Evolutionary conservation across 2,797 vertebrate species (phyloP), one percentile per base, ranked within the genome.

Genomic region (Anguilla marmorata): DNA sequence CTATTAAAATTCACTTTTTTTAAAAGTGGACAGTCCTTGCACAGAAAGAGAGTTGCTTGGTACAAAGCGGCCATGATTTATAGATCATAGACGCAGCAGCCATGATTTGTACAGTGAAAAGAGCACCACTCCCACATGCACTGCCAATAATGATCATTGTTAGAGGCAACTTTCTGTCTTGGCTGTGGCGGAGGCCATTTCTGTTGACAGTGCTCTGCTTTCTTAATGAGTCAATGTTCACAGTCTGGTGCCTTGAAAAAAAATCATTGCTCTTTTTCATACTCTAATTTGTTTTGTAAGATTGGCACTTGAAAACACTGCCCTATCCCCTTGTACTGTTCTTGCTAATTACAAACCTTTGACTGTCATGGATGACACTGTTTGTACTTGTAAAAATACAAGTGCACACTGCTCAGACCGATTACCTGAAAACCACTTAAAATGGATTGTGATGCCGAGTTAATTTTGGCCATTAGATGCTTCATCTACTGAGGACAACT

Each of bases 401-500:
- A 19, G 72, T 48, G 88, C 60, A 24, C 90, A 90, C 90, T 90
- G 85, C 1, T 89, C 86, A 90, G 90, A 94, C 85, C 27, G 0
- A 91, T 52, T 89, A 89, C 86, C 90, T 90, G 87, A 88, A 90
- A 91, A 89, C 89, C 92, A 30, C 89, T 84, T 91, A 89, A 91
- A 91, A 88, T 86, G 11, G 83, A 90, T 91, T 93, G 92, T 93
- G 91, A 94, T 92, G 92, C 91, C 80, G 90, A 93, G 91, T 91
- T 91, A 84, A 91, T 93, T 88, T 89, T 91, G 93, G 92, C 93
- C 90, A 94, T 94, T 94, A 94, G 94, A 92, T 91, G 87, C 84
- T 91, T 93, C 91, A 93, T 94, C 93, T 94, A 93, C 94, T 93
- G 94, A 93, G 91, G 89, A 92, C 92, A 91, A 92, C 90, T 90